A percentile compares a stretch with the other conserved stretches of the same genome.
phyloP scores from a whole-genome alignment of 1,140 invertebrate species.

The Pogonomyrmex barbatus region DNA sequence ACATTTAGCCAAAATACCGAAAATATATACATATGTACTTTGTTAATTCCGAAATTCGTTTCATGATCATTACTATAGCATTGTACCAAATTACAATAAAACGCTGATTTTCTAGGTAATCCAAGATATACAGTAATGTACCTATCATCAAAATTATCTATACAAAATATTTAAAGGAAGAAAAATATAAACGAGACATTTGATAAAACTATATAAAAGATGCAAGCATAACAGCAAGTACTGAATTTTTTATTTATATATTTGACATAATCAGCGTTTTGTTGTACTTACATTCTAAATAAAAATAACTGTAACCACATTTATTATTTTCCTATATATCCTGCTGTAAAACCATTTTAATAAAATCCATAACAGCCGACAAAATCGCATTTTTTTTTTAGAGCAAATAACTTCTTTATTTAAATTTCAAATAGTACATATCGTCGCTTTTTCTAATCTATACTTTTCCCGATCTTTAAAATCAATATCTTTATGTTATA shows the following conservation, averaged over 20 bases:
- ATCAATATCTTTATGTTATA: not conserved
- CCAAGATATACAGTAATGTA: not conserved
- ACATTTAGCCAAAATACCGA: not conserved
- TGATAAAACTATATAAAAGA: not conserved
- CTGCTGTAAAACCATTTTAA: not conserved
- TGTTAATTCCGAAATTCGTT: constrained; percentile 24
- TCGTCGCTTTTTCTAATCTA: not conserved
- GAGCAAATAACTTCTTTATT: not conserved
- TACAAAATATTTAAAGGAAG: not conserved
- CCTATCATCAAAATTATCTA: not conserved
- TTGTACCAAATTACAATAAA: constrained; percentile 16
- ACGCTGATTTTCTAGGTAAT: not conserved
- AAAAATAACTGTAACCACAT: not conserved
- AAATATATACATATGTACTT: not conserved
- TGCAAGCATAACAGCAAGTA: not conserved
- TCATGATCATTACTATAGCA: not conserved
- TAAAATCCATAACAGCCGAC: constrained; percentile 6
- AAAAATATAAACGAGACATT: not conserved
- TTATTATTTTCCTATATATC: not conserved
- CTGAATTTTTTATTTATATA: not conserved
- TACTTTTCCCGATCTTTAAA: not conserved
- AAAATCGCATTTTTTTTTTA: constrained; percentile 1
- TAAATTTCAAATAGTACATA: not conserved
- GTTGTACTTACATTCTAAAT: not conserved
- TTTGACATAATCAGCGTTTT: not conserved